Percentiles rank a stretch among this genome's conserved stretches.
Conservation (phyloP, 2,797 vertebrate species). For the Lepidocolaptes lacrymiger region DNA sequence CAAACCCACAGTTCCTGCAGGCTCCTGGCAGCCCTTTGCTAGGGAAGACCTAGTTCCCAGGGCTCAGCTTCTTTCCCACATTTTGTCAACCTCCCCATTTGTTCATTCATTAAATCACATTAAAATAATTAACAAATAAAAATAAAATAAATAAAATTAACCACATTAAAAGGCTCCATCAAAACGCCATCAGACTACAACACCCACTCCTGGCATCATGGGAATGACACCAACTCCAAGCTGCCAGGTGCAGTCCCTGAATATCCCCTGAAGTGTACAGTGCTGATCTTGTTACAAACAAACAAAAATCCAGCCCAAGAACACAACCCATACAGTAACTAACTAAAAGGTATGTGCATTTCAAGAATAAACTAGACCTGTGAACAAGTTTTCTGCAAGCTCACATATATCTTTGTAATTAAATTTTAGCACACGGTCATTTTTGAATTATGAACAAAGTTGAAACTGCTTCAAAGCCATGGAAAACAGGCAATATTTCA, state of each 20-base stretch:
- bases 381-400: slow-evolving; percentile 10
- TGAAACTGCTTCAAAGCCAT: slow-evolving; percentile 4
- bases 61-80: not conserved
- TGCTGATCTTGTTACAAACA: too few relatives aligned
- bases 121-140: too few relatives aligned
- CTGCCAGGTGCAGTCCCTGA: not conserved
- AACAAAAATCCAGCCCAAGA: not conserved
- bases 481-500: slow-evolving; percentile 13
- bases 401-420: slow-evolving; percentile 40
- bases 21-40: not conserved
- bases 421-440: not conserved
- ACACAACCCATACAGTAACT: not conserved
- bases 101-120: not conserved
- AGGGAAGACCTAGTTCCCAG: not conserved
- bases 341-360: not conserved
- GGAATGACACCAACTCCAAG: not conserved
- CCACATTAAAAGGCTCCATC: not conserved
- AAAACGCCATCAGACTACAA: rapidly evolving
- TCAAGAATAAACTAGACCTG: not conserved
- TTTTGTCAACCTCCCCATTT: not conserved
- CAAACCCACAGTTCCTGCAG: not conserved
- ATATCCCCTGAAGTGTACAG: not conserved
- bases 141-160: too few relatives aligned
- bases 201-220: rapidly evolving
- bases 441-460: slow-evolving; percentile 43